Evolutionary conservation across 2,797 vertebrate species (phyloP).

Genomic region (Onychomys arenicola): DNA sequence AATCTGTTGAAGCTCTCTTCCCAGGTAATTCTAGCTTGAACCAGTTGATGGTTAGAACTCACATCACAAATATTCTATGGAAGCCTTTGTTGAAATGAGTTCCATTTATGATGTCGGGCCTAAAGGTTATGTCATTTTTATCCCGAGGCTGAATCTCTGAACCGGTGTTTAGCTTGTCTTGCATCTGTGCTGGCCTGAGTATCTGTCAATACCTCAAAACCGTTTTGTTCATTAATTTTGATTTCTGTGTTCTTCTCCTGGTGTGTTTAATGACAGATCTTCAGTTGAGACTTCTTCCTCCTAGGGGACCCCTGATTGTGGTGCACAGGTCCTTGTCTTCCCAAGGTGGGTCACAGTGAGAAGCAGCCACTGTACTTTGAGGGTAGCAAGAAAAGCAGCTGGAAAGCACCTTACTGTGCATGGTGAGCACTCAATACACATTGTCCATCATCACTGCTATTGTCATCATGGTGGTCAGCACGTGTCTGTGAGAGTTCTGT

Average conservation of each 20-base stretch:
- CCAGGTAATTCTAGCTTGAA: background rate
- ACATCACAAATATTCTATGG: background rate
- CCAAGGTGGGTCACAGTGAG: background rate
- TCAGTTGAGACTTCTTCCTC: background rate
- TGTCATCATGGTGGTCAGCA: no score
- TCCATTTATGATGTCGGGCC: background rate
- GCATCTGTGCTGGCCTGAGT: background rate
- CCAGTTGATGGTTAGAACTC: background rate
- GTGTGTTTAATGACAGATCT: background rate
- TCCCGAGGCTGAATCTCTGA: background rate
- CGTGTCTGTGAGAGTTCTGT: background rate
- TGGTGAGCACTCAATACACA: rapidly evolving
- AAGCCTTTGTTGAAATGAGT: background rate
- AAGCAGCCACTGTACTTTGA: background rate
- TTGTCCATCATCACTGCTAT: rapidly evolving
- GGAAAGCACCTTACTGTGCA: background rate
- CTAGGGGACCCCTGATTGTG: background rate
- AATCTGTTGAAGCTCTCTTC: background rate
- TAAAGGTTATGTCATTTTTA: rapidly evolving
- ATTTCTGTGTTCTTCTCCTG: background rate
- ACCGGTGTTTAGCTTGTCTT: background rate
- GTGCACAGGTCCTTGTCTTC: background rate
- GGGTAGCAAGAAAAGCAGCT: background rate
- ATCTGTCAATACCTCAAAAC: background rate
- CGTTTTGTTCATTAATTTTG: background rate